These are phyloP conservation scores for Dichetophora obliterata DNA, from an alignment of 2,888 invertebrate species.

Conservation along the genomic window DNA sequence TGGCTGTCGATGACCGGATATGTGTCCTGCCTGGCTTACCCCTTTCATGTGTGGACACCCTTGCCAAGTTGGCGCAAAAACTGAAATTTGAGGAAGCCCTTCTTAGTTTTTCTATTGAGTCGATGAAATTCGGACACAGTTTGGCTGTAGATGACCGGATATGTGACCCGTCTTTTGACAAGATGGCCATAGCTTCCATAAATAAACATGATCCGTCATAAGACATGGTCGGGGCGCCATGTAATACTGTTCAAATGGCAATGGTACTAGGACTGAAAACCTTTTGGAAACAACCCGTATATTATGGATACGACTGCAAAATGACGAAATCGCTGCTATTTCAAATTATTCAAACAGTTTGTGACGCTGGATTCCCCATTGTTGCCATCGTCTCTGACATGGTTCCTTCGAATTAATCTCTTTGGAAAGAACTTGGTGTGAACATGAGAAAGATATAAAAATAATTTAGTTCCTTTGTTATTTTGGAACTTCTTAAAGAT, in stretches of 20 bases:
- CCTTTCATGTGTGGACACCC: slow-evolving; percentile 2
- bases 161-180: slow-evolving; percentile 42
- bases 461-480: neutral
- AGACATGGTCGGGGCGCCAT: slow-evolving; percentile 19
- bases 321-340: slow-evolving; percentile 26
- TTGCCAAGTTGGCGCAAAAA: slow-evolving; percentile 29
- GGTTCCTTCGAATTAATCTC: no score
- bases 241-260: no score
- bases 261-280: neutral
- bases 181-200: slow-evolving; percentile 40
- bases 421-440: no score
- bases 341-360: neutral
- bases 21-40: slow-evolving; percentile 41
- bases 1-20: slow-evolving; percentile 25
- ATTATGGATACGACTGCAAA: slow-evolving; percentile 41
- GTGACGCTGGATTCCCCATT: slow-evolving; percentile 31
- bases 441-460: neutral
- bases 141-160: slow-evolving; percentile 25
- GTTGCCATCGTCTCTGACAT: slow-evolving; percentile 37
- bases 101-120: no score
- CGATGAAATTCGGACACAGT: neutral
- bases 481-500: slow-evolving; percentile 5
- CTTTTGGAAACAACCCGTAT: slow-evolving; percentile 46
- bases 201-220: slow-evolving; percentile 34
- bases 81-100: slow-evolving; percentile 21